Evolutionary conservation across 2,113 vertebrate genomes (phyloP), one percentile per base, ranked within the genome.

Genomic region (Cyrtonyx montezumae): DNA sequence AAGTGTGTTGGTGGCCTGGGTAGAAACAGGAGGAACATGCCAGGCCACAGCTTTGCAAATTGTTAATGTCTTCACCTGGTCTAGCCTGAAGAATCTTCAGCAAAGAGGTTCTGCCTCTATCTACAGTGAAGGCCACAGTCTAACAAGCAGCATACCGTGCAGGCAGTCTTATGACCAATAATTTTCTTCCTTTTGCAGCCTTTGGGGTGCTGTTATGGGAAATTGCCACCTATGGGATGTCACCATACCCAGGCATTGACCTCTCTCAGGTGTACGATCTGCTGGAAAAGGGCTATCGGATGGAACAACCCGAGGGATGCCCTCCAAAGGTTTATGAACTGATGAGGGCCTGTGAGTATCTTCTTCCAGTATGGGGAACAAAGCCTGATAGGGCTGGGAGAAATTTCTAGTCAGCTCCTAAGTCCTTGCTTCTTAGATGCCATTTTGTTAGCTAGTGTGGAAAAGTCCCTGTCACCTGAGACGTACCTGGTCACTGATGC

Each of bases 201-300:
- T 99, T 99, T 87, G 99, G 99, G 32, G 99, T 99, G 79, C 96
- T 99, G 32, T 96, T 99, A 3, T 99, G 99, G 99, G 99, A 99
- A 98, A 99, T 99, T 87, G 99, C 99, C 51, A 99, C 99, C 13
- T 99, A 99, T 63, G 99, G 99, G 76, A 99, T 99, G 99, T 99
- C 99, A 90, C 99, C 99, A 0, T 99, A 99, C 91, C 99, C 99
- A 58, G 99, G 99, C 74, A 99, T 99, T 78, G 99, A 99, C 97
- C 98, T 99, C 69, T 99, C 99, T 95, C 99, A 99, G 97, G 99
- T 99, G 69, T 99, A 99, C 69, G 99, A 99, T 97, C 98, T 99
- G 55, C 97, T 99, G 90, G 99, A 99, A 97, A 99, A 99, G 95
- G 99, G 99, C 26, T 99, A 99, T 95, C 98, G 99, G 68, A 99